phyloP scores from a whole-genome alignment of 2,888 invertebrate species.

The Panopea generosa region DNA sequence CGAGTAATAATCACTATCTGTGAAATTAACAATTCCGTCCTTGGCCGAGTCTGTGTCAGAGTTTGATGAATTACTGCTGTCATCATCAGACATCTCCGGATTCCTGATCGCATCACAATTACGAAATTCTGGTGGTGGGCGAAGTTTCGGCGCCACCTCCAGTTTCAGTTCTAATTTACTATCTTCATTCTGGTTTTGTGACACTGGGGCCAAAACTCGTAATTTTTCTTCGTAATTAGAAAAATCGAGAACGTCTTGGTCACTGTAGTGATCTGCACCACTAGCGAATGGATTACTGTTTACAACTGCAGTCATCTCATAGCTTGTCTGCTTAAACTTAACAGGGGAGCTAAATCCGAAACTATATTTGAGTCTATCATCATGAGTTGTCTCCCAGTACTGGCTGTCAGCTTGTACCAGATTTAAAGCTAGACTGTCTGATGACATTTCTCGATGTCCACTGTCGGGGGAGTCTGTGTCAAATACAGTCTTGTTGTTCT shows the following conservation, averaged over 20 bases:
- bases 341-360: slow-evolving; percentile 61
- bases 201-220: slow-evolving; percentile 66
- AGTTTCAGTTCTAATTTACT: slow-evolving; percentile 68
- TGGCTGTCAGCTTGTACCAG: slow-evolving; percentile 65
- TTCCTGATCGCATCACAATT: slow-evolving; percentile 65
- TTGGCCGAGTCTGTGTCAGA: slow-evolving; percentile 59
- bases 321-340: slow-evolving; percentile 57
- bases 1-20: slow-evolving; percentile 78
- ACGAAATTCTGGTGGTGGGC: slow-evolving; percentile 78
- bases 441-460: slow-evolving; percentile 84
- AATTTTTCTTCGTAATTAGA: slow-evolving; percentile 58
- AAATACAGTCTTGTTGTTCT: slow-evolving; percentile 74
- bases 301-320: slow-evolving; percentile 66
- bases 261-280: slow-evolving; percentile 56
- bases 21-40: slow-evolving; percentile 61
- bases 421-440: slow-evolving; percentile 75
- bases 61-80: slow-evolving; percentile 66
- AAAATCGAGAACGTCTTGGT: slow-evolving; percentile 57
- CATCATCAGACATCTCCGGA: slow-evolving; percentile 66
- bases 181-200: slow-evolving; percentile 63
- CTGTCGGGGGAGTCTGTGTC: slow-evolving; percentile 84
- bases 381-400: slow-evolving; percentile 69
- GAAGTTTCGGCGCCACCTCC: slow-evolving; percentile 71
- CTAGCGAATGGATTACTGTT: slow-evolving; percentile 72
- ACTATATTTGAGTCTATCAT: slow-evolving; percentile 62